Conservation (phyloP, 2,113 vertebrate genomes). For the Morphnarchus princeps region DNA sequence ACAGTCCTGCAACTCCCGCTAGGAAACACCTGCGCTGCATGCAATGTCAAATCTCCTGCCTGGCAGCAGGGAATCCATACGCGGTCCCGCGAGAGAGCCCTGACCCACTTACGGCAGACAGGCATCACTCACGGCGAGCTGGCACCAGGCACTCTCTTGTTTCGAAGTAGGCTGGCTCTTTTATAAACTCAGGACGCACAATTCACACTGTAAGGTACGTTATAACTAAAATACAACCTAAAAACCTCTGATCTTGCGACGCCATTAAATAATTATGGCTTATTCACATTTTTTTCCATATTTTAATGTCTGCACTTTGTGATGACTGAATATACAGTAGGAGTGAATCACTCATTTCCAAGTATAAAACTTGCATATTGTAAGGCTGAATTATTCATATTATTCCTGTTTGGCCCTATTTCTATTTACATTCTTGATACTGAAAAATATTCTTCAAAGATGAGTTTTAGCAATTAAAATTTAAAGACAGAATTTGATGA, state of each 20-base stretch:
- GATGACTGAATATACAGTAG: background rate
- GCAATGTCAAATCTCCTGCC: background rate
- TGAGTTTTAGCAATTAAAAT: constrained; percentile 33
- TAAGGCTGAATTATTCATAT: constrained; percentile 50
- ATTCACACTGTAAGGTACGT: background rate
- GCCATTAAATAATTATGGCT: background rate
- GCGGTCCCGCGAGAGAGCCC: background rate
- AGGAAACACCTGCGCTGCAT: background rate
- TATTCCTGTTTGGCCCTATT: background rate
- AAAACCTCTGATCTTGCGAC: background rate
- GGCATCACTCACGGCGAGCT: accelerated
- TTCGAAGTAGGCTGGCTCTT: background rate
- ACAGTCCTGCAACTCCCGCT: background rate
- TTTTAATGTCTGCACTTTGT: background rate
- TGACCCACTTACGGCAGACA: background rate
- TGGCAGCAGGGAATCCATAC: background rate
- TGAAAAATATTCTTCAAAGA: constrained; percentile 38
- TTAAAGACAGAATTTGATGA: background rate
- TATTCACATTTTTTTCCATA: background rate
- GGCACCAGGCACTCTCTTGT: background rate
- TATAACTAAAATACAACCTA: background rate
- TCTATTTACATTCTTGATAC: constrained; percentile 55
- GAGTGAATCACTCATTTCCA: constrained; percentile 21
- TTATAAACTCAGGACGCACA: background rate
- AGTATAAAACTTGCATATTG: constrained; percentile 23